Base-by-base conservation (phyloP, 2,113 vertebrate genomes). In the Eurypyga helias region DNA sequence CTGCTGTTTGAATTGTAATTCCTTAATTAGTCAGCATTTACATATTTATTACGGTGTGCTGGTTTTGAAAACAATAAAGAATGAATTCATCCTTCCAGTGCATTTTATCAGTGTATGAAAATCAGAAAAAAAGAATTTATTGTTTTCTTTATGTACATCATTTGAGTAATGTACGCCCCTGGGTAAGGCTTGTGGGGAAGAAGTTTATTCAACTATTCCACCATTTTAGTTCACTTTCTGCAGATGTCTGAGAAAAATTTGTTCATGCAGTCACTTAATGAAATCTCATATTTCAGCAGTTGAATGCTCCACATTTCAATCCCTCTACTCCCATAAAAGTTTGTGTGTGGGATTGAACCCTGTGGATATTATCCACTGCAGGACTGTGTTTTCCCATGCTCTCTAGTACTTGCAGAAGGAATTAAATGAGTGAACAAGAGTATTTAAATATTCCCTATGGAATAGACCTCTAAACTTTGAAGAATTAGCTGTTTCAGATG, bases 21-120 rank as follows among this genome's bases (percentile, higher is more conserved):
- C 69, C 93, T 82, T 93, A 89, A 78, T 87, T 81, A 71, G 41
- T 61, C 41, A 87, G 20, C 6, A 82, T 93, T 94, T 87, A 72
- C 51, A 51, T 91, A 90, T 86, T 88, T 88, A 80, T 75, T 85
- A 60, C 1, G 3, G 24, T 65, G 23, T 43, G 38, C 54, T 80
- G 29, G 26, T 70, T 96, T 94, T 84, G 57, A 51, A 94, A 85
- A 82, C 24, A 85, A 31, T 24, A 66, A 77, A 83, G 20, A 69
- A 54, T 26, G 7, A 67, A 66, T 83, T 96, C 3, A 28, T 89
- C 4, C 67, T 90, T 67, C n/a, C 31, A 43, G 43, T 67, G 34
- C 8, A 54, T 88, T 87, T 93, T 26, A 93, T 90, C 49, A 60
- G 34, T 14, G 21, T 34, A 73, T 65, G 36, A 86, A 93, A 90